Conservation (phyloP, 1,140 invertebrate species). For the Scaptomyza pallida region DNA sequence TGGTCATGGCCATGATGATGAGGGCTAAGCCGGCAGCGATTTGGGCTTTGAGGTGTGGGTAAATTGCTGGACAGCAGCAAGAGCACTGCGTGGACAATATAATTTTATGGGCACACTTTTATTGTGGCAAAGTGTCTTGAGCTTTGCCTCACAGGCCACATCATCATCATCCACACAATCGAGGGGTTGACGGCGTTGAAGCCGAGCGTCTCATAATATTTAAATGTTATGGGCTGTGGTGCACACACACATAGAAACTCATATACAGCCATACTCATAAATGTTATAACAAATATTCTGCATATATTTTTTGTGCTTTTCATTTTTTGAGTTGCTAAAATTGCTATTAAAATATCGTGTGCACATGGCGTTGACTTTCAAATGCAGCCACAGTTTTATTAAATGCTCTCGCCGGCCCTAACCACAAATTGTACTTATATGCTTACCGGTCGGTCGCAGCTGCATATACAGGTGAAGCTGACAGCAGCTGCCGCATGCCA, state of each 20-base stretch:
- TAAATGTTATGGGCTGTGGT: constrained; percentile 69
- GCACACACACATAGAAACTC: neutral
- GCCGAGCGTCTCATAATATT: constrained; percentile 63
- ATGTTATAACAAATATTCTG: constrained; percentile 70
- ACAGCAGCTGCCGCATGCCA: constrained; percentile 6
- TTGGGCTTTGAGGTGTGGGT: constrained; percentile 20
- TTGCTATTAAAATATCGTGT: constrained; percentile 38
- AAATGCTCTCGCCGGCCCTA: constrained; percentile 38
- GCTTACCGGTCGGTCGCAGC: constrained; percentile 31
- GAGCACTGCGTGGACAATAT: constrained; percentile 66
- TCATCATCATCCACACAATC: constrained; percentile 29
- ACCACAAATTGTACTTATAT: constrained; percentile 60
- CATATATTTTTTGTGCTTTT: constrained; percentile 2
- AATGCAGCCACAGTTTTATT: constrained; percentile 59
- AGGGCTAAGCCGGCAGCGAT: constrained; percentile 51
- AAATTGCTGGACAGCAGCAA: constrained; percentile 40
- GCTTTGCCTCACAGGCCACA: constrained; percentile 36
- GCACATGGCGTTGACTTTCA: constrained; percentile 41
- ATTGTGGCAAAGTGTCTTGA: constrained; percentile 71
- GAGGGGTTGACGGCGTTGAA: constrained; percentile 65
- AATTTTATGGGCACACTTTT: constrained; percentile 79
- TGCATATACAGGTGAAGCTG: constrained; percentile 48
- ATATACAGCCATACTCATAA: constrained; percentile 47
- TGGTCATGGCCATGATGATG: constrained; percentile 25
- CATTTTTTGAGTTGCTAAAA: constrained; percentile 11